Percentiles rank a stretch among this genome's conserved stretches.
Evolutionary conservation across 2,113 vertebrate genomes (phyloP).

Genomic region (Alosa alosa): DNA sequence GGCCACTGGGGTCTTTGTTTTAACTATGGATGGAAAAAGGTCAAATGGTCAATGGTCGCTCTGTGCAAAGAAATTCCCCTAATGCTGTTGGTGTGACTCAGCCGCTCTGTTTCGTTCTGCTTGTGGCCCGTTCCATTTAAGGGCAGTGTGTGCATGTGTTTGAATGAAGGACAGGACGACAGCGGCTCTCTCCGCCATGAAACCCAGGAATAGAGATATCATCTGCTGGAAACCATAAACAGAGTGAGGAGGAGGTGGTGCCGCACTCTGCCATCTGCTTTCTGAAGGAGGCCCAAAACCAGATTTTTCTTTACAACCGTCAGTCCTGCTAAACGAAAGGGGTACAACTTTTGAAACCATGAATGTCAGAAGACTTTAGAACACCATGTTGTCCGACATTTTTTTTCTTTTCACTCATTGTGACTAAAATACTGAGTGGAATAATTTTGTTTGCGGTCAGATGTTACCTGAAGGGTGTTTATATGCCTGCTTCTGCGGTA

Average conservation of each 20-base stretch:
- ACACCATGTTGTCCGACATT: not conserved
- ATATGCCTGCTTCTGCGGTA: not conserved
- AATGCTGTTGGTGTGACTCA: conserved; percentile 26
- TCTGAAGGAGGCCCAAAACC: not conserved
- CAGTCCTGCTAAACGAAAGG: not conserved
- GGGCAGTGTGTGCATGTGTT: conserved; percentile 3
- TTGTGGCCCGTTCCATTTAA: conserved; percentile 5
- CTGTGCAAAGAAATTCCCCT: conserved; percentile 14
- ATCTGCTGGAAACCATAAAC: not conserved
- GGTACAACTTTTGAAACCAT: not conserved
- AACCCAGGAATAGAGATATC: conserved; percentile 11
- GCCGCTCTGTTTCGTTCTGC: not conserved
- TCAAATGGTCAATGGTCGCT: conserved; percentile 14
- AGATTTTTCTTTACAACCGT: not conserved
- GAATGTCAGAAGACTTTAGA: not conserved
- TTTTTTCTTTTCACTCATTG: not conserved
- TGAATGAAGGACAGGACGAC: conserved; percentile 18
- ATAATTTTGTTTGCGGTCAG: not conserved
- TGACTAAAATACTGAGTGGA: not conserved
- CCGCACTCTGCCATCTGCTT: not conserved
- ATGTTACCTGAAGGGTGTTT: not conserved
- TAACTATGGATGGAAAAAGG: conserved; percentile 11
- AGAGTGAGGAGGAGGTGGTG: not conserved
- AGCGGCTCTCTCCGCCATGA: not conserved
- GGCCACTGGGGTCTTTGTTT: conserved; percentile 14